Base-by-base conservation (phyloP, 92 coral and sea anemone species). In the Heliopora coerulea region DNA sequence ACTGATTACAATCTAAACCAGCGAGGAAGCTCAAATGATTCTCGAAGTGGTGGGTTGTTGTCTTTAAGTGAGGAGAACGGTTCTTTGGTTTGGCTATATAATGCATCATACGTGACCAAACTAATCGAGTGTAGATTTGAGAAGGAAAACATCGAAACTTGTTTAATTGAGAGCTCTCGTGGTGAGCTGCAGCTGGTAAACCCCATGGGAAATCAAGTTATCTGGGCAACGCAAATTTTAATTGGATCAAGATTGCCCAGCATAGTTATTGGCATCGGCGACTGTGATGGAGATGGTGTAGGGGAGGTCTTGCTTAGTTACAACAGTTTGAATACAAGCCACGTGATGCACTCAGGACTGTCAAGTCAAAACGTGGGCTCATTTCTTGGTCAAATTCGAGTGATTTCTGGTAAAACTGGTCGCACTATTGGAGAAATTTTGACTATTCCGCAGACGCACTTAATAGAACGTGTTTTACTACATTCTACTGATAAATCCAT, bases 251-350 rank as follows among this genome's bases (percentile, higher is more conserved):
- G 29, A 70, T 52, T 35, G n/a, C 77, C 77, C 1, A 52, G 62
- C n/a, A 54, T 70, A 52, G 31, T 70, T n/a, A 54, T 70, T n/a
- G 41, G 27, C 30, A 52, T 70, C 41, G 58, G 13, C 31, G 77
- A 70, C 42, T 70, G 77, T 52, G 77, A 70, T 54, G 77, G 77
- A n/a, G 77, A 70, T 54, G 63, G 58, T 34, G 62, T 42, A 0
- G 1, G 49, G 54, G 77, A 70, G 29, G 25, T 70, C 21, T 58
- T 70, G n/a, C 31, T 70, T 0, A 70, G 63, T 32, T 70, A 70
- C 33, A 15, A 56, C 31, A 29, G 23, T 3, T 56, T 23, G 30
- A 56, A 56, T 17, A 23, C 61, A 23, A 56, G 14, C 15, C 30
- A 56, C 31, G 1, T 56, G 30, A 17, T 56, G 61, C 9, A 23